Base-by-base conservation (phyloP, 2,113 vertebrate genomes). In the Bombycilla garrulus region DNA sequence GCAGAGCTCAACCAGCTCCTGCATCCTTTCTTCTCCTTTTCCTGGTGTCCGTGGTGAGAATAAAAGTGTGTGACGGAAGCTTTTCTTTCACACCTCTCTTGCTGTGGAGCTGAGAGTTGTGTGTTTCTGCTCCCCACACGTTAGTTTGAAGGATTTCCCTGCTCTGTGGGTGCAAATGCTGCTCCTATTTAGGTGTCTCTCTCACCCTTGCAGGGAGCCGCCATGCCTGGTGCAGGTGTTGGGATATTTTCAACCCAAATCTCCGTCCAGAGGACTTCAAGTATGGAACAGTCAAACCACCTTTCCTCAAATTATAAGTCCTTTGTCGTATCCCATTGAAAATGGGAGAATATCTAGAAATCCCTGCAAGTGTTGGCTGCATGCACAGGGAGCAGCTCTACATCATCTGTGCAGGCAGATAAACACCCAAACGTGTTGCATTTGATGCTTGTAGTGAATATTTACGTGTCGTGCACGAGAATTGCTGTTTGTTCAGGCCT, bases 101-200 rank as follows among this genome's bases (percentile, higher is more conserved):
- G 23, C 70, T 78, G n/a, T 70, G 60, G 31, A 65, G 33, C 17
- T 81, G 35, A 42, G 53, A 72, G 7, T 18, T 84, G 36, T 33
- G 28, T 81, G 24, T 84, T 81, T 78, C 44, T 82, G 0, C 67
- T 83, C 76, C 48, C 57, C 26, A 10, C 31, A 58, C 20, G 24
- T 60, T 20, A 8, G 16, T 40, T 65, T 70, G 72, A 66, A 38
- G 56, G 19, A 9, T 19, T 78, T 94, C 6, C 35, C 70, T 74
- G 38, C 44, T 81, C 22, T 0, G 0, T 5, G 2, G 31, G n/a
- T 66, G 5, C n/a, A 57, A 60, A 28, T 38, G 26, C 40, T 71
- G 33, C 11, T 67, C 36, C 29, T 84, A 0, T 48, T 79, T 50
- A 58, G 29, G 18, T 84, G 54, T 81, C 20, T 11, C 7, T 48